Percentiles rank a stretch among this genome's conserved stretches.
These are phyloP conservation scores for Ailurus styani DNA, from an alignment of 2,113 vertebrate species.

Conservation along the genomic window DNA sequence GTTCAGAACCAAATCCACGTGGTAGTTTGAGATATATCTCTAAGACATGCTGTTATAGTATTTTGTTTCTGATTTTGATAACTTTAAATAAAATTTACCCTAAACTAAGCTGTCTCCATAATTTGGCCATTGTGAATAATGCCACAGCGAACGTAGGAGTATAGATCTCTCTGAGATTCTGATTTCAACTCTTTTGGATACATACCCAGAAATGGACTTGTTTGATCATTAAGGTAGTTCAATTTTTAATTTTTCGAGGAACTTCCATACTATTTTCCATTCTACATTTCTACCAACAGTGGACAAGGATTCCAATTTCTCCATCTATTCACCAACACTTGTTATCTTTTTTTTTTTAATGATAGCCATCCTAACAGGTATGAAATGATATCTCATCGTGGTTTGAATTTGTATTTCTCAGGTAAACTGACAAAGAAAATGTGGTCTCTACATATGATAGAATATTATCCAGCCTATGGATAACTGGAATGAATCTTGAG, in stretches of 20 bases:
- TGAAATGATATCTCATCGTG: background rate
- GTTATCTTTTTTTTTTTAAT: background rate
- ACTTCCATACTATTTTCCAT: background rate
- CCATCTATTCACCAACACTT: background rate
- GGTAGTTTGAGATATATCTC: background rate
- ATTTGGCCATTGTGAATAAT: background rate
- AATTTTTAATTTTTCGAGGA: background rate
- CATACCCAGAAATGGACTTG: background rate
- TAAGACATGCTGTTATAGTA: background rate
- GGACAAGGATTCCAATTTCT: background rate
- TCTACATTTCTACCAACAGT: background rate
- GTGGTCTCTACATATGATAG: background rate
- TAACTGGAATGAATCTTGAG: background rate
- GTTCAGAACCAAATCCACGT: background rate
- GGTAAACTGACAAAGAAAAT: background rate
- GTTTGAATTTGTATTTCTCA: background rate
- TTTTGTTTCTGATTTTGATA: background rate
- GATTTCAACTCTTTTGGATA: background rate
- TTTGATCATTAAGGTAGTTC: background rate
- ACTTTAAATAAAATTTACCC: slow-evolving; percentile 33
- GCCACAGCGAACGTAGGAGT: background rate
- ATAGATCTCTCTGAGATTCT: background rate
- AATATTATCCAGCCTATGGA: background rate
- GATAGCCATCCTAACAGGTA: background rate
- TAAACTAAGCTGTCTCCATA: background rate